These are phyloP conservation scores for Tenthredo amoena DNA, from an alignment of 2,888 invertebrate genomes.

Conservation along the genomic window DNA sequence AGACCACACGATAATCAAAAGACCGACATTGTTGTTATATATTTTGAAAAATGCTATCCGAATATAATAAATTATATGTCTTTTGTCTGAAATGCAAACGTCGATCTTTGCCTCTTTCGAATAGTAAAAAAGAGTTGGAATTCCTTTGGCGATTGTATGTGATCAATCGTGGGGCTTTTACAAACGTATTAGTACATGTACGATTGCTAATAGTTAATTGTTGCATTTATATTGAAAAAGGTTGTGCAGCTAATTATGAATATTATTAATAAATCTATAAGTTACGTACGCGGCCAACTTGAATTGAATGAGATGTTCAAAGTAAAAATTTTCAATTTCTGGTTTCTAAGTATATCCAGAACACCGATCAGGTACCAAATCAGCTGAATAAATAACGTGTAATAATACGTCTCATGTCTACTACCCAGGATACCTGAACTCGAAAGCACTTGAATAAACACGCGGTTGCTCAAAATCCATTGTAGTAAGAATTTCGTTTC, in stretches of 20 bases:
- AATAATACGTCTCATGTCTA: conserved; percentile 8
- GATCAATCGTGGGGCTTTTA: neutral
- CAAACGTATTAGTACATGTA: too few relatives aligned
- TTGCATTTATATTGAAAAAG: neutral
- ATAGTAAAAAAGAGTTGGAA: neutral
- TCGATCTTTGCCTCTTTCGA: neutral
- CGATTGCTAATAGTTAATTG: neutral
- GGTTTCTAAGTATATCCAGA: conserved; percentile 9
- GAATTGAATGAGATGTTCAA: conserved; percentile 25
- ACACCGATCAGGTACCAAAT: conserved; percentile 5
- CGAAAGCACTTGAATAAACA: conserved; percentile 39
- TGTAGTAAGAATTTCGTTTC: conserved; percentile 24
- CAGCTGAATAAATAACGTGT: conserved; percentile 39
- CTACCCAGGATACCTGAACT: neutral
- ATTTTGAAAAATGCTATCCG: neutral
- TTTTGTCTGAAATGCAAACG: neutral
- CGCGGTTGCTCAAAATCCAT: conserved; percentile 32
- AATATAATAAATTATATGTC: neutral
- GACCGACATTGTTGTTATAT: neutral
- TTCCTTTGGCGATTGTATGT: neutral
- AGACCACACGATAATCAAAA: neutral
- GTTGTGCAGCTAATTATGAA: neutral
- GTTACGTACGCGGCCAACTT: conserved; percentile 25
- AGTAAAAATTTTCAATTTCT: conserved; percentile 14
- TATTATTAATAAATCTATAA: conserved; percentile 19